Percentiles rank a stretch among this genome's conserved stretches.
Conservation (phyloP, 2,113 vertebrate genomes). For the Melanotaenia duboulayi region DNA sequence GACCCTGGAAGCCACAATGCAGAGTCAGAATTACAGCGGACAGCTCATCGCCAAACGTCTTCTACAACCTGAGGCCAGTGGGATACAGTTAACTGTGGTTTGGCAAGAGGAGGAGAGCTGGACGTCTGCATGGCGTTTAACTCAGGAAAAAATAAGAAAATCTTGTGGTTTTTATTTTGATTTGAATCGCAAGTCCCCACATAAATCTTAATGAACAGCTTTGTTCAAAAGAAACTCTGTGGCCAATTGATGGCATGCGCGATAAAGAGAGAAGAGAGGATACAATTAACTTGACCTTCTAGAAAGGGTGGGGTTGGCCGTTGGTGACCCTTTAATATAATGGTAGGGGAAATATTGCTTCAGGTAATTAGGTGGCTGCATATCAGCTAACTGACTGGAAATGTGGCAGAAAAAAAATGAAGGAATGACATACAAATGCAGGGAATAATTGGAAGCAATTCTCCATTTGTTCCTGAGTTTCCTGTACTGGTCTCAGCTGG, state of each 20-base stretch:
- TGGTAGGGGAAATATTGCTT: neutral
- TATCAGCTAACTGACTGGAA: slow-evolving; percentile 41
- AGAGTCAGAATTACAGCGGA: slow-evolving; percentile 22
- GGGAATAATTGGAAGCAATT: slow-evolving; percentile 19
- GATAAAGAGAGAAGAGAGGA: too few relatives aligned
- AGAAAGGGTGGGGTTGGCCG: too few relatives aligned
- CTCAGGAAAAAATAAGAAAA: slow-evolving; percentile 1
- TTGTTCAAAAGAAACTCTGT: neutral
- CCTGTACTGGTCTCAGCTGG: slow-evolving; percentile 17
- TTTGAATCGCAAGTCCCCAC: slow-evolving; percentile 5
- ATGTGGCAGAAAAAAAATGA: slow-evolving; percentile 26
- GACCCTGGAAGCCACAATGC: slow-evolving; percentile 37
- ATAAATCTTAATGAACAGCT: slow-evolving; percentile 11
- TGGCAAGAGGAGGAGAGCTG: slow-evolving; percentile 10
- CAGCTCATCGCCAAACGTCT: slow-evolving; percentile 34
- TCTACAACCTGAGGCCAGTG: slow-evolving; percentile 23
- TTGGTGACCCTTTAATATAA: too few relatives aligned
- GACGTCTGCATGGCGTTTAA: neutral
- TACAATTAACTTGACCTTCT: too few relatives aligned
- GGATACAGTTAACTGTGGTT: slow-evolving; percentile 11
- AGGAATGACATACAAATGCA: slow-evolving; percentile 13
- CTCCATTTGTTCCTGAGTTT: slow-evolving; percentile 13
- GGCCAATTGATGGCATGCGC: too few relatives aligned
- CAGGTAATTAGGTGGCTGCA: slow-evolving; percentile 40
- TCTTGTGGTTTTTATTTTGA: slow-evolving; percentile 11